Evolutionary conservation across 1,140 invertebrate genomes (phyloP).

Genomic region (Drosophila suzukii): DNA sequence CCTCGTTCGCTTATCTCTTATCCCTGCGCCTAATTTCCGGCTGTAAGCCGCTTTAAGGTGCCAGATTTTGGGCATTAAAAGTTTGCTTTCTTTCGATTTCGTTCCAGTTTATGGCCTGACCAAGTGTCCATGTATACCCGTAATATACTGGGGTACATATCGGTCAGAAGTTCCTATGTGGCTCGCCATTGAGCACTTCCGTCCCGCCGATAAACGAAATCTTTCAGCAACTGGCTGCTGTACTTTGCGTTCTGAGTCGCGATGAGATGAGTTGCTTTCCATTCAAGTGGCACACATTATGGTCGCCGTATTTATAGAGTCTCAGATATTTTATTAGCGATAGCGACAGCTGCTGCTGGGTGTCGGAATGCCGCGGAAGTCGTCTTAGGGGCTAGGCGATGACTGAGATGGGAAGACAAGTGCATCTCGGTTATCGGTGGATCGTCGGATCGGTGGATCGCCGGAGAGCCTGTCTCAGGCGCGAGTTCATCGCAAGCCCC

Average conservation of each 20-base stretch:
- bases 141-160: conserved; percentile 21
- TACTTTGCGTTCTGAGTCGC: conserved; percentile 5
- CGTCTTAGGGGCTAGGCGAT: conserved; percentile 8
- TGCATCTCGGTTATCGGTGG: conserved; percentile 17
- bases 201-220: conserved; percentile 67
- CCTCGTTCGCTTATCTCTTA: conserved; percentile 24
- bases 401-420: conserved; percentile 35
- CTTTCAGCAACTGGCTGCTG: conserved; percentile 34
- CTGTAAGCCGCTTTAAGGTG: conserved; percentile 65
- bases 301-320: conserved; percentile 64
- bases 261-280: conserved; percentile 19
- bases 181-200: conserved; percentile 64
- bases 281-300: conserved; percentile 69
- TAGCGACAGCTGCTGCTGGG: conserved; percentile 47
- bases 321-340: conserved; percentile 70
- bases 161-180: conserved; percentile 61
- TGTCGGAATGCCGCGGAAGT: conserved; percentile 1
- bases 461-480: conserved; percentile 15
- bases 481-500: conserved; percentile 42
- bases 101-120: conserved; percentile 35
- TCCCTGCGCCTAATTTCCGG: conserved; percentile 59
- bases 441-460: conserved; percentile 1
- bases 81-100: conserved; percentile 9
- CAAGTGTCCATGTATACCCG: conserved; percentile 5
- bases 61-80: conserved; percentile 61